phyloP scores from a whole-genome alignment of 2,888 invertebrate species.

The Yponomeuta cagnagella region DNA sequence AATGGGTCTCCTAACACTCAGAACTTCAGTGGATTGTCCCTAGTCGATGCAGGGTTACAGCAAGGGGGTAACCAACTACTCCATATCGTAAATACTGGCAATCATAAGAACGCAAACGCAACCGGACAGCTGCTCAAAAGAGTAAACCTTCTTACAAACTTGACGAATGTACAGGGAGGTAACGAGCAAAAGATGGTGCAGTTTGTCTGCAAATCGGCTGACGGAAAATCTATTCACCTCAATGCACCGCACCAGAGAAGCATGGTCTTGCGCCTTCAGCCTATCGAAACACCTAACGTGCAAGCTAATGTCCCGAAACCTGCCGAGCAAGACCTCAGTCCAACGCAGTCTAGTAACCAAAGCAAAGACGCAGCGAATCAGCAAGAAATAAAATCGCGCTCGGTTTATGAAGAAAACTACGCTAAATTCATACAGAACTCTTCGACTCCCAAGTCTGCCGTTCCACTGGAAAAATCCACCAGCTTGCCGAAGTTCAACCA shows the following conservation, averaged over 20 bases:
- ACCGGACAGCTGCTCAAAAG: conserved; percentile 59
- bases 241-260: conserved; percentile 72
- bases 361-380: conserved; percentile 40
- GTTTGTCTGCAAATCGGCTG: conserved; percentile 78
- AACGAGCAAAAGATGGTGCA: conserved; percentile 76
- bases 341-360: conserved; percentile 31
- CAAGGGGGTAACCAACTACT: conserved; percentile 66
- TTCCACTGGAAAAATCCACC: conserved; percentile 58
- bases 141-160: conserved; percentile 67
- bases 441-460: conserved; percentile 40
- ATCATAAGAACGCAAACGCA: conserved; percentile 50
- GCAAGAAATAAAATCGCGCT: conserved; percentile 68
- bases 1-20: conserved; percentile 43
- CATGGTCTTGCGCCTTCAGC: conserved; percentile 67
- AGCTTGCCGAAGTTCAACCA: conserved; percentile 86
- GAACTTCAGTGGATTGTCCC: conserved; percentile 55
- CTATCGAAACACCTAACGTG: conserved; percentile 52
- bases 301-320: conserved; percentile 35
- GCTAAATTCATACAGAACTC: conserved; percentile 72
- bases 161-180: conserved; percentile 62
- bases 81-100: conserved; percentile 66
- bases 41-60: conserved; percentile 61
- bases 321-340: conserved; percentile 41
- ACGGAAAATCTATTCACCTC: conserved; percentile 74
- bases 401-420: conserved; percentile 73